Percentiles rank a stretch among this genome's conserved stretches.
phyloP scores from a whole-genome alignment of 2,113 vertebrate species.

The Notarius lentiginosus region DNA sequence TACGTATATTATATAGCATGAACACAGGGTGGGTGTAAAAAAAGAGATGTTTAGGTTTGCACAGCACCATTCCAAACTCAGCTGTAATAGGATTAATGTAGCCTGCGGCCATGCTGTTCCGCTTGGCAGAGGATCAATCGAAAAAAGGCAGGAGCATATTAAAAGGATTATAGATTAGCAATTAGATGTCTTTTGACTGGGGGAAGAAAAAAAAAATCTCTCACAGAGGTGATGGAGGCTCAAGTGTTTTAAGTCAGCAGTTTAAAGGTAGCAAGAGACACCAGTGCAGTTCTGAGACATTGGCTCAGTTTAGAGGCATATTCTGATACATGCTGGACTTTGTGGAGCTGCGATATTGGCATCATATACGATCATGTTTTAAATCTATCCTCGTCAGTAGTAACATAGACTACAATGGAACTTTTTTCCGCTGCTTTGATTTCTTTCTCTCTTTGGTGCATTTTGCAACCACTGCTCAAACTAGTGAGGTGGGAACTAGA shows the following conservation, averaged over 20 bases:
- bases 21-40: conserved; percentile 53
- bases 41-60: conserved; percentile 67
- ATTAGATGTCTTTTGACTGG: conserved; percentile 89
- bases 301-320: neutral
- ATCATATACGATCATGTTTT: neutral
- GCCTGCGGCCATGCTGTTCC: conserved; percentile 81
- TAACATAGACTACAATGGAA: neutral
- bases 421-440: neutral
- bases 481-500: conserved; percentile 62
- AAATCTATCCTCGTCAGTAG: neutral
- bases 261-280: conserved; percentile 22
- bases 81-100: conserved; percentile 93
- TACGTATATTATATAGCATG: conserved; percentile 7
- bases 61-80: conserved; percentile 73
- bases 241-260: conserved; percentile 62
- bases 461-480: conserved; percentile 40
- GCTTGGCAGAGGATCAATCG: conserved; percentile 91
- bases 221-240: conserved; percentile 77
- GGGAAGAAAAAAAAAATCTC: conserved; percentile 71
- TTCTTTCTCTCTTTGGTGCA: conserved; percentile 22
- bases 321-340: neutral
- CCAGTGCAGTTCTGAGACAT: neutral
- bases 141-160: conserved; percentile 83
- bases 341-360: neutral
- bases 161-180: conserved; percentile 98